phyloP scores from a whole-genome alignment of 2,888 invertebrate genomes.

The Andrena haemorrhoa region DNA sequence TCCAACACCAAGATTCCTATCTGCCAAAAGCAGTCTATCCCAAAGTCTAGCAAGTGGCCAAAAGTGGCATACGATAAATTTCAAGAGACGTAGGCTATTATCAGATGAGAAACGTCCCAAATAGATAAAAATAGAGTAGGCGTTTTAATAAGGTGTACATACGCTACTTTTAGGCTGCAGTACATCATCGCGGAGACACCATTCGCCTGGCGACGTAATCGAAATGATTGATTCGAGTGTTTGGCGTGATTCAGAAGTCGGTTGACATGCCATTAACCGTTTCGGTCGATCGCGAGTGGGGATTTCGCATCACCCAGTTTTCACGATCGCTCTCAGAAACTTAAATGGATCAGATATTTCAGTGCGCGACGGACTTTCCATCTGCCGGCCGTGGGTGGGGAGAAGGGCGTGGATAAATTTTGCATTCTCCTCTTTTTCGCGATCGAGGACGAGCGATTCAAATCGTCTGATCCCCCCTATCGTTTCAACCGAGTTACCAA shows the following conservation, averaged over 20 bases:
- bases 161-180: neutral
- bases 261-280: conserved; percentile 30
- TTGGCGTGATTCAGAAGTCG: conserved; percentile 46
- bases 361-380: conserved; percentile 2
- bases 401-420: conserved; percentile 33
- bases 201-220: conserved; percentile 20
- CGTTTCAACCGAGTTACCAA: conserved; percentile 35
- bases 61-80: neutral
- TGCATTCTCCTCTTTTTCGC: conserved; percentile 15
- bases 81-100: neutral
- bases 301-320: conserved; percentile 39
- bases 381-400: neutral
- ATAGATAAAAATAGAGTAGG: neutral
- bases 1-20: no score
- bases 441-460: conserved; percentile 25
- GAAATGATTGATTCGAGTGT: conserved; percentile 52
- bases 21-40: no score
- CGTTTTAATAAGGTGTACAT: conserved; percentile 14
- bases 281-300: neutral
- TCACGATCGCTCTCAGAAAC: conserved; percentile 33
- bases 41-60: neutral
- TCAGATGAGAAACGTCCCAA: neutral
- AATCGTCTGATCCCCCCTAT: conserved; percentile 37
- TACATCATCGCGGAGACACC: neutral
- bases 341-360: conserved; percentile 56